A percentile compares a stretch with the other conserved stretches of the same genome.
phyloP scores from a whole-genome alignment of 2,888 invertebrate genomes.

The Bellardia pandia region DNA sequence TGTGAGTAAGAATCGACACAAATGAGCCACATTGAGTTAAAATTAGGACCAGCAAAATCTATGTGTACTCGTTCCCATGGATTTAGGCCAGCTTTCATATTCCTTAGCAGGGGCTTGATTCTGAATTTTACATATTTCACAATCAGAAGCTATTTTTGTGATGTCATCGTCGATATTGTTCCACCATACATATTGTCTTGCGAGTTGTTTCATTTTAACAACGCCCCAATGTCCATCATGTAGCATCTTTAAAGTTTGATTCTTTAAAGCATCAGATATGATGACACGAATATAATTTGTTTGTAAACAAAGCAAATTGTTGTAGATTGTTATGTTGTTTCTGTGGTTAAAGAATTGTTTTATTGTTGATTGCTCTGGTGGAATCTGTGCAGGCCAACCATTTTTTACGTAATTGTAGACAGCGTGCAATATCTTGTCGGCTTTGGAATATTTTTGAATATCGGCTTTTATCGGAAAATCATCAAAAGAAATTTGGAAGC shows the following conservation, averaged over 20 bases:
- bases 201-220: conserved; percentile 58
- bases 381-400: conserved; percentile 11
- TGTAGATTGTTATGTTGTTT: conserved; percentile 17
- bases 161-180: conserved; percentile 53
- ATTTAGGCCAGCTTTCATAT: conserved; percentile 34
- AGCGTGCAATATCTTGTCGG: background rate
- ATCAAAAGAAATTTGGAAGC: conserved; percentile 19
- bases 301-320: conserved; percentile 49
- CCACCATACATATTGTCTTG: conserved; percentile 61
- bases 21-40: conserved; percentile 63
- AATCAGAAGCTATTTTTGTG: conserved; percentile 30
- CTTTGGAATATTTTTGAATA: conserved; percentile 45
- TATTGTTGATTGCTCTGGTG: background rate
- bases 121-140: conserved; percentile 38
- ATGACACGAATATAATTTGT: conserved; percentile 53
- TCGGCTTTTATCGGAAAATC: conserved; percentile 17
- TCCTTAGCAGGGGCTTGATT: conserved; percentile 26
- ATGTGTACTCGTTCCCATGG: conserved; percentile 56
- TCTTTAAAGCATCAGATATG: conserved; percentile 50
- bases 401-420: background rate
- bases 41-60: conserved; percentile 64
- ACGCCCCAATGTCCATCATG: conserved; percentile 65
- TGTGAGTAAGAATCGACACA: conserved; percentile 58
- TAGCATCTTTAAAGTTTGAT: conserved; percentile 50
- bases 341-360: conserved; percentile 14